Percentiles rank a stretch among this genome's conserved stretches.
Conservation (phyloP, 1,140 invertebrate species). For the Halesus radiatus region DNA sequence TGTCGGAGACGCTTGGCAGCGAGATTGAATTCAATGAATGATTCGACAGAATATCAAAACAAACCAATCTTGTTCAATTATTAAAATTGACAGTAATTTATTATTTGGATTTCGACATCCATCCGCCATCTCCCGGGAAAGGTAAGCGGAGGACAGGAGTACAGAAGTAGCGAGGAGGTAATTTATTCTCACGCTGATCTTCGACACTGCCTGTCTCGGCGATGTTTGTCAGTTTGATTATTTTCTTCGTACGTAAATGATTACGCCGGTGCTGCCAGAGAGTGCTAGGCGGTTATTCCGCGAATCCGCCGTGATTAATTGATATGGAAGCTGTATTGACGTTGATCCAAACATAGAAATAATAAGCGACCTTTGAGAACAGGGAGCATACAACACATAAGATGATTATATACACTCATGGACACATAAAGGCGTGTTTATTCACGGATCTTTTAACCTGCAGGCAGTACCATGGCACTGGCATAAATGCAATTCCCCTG, state of each 20-base stretch:
- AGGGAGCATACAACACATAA: not conserved
- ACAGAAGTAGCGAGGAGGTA: slow-evolving; percentile 29
- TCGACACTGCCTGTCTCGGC: slow-evolving; percentile 45
- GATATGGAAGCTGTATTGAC: slow-evolving; percentile 51
- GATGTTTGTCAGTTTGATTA: slow-evolving; percentile 54
- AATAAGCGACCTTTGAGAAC: slow-evolving; percentile 40
- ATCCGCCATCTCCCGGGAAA: not conserved
- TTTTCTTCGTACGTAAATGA: slow-evolving; percentile 44
- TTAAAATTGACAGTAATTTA: slow-evolving; percentile 42
- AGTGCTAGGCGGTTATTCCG: slow-evolving; percentile 20
- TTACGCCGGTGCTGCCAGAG: slow-evolving; percentile 24
- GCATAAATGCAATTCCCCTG: no score
- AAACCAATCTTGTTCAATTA: not conserved
- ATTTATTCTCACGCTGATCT: slow-evolving; percentile 52
- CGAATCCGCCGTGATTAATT: slow-evolving; percentile 50
- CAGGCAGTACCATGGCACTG: no score
- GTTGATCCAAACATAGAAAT: slow-evolving; percentile 48
- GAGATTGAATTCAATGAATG: no score
- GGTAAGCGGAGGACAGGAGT: not conserved
- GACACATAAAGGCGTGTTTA: no score
- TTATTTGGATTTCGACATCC: slow-evolving; percentile 2
- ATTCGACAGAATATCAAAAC: no score
- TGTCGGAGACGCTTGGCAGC: no score
- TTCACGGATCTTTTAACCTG: no score
- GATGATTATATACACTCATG: not conserved